Evolutionary conservation across 2,113 vertebrate species (phyloP).

Genomic region (Lophius piscatorius): DNA sequence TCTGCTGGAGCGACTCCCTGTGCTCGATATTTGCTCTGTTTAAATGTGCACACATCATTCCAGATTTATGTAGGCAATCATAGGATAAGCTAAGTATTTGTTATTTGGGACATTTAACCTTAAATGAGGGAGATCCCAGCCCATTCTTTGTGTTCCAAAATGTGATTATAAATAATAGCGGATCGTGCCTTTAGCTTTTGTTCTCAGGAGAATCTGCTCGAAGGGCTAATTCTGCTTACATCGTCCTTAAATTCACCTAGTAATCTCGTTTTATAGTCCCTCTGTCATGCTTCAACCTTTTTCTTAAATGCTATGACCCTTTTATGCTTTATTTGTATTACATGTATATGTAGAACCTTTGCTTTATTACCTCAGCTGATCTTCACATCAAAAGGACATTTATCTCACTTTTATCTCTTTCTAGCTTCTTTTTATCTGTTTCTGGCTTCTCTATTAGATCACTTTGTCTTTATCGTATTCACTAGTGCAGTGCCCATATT

Average conservation of each 20-base stretch:
- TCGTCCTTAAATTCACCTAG: constrained; percentile 11
- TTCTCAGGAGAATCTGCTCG: constrained; percentile 18
- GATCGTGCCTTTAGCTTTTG: constrained; percentile 19
- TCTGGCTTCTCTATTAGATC: neutral
- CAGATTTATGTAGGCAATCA: constrained; percentile 9
- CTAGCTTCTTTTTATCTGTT: neutral
- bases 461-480: neutral
- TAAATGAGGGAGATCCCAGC: constrained; percentile 23
- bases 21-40: constrained; percentile 31
- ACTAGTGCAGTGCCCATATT: too few species aligned
- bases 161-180: constrained; percentile 30
- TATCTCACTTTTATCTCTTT: too few species aligned
- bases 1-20: constrained; percentile 55
- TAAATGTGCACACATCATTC: constrained; percentile 43
- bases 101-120: constrained; percentile 50
- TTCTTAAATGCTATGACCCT: constrained; percentile 2
- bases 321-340: constrained; percentile 14
- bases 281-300: constrained; percentile 15
- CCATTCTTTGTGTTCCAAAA: constrained; percentile 17
- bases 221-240: constrained; percentile 15
- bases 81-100: constrained; percentile 18
- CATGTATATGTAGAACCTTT: neutral
- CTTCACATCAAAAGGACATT: too few species aligned
- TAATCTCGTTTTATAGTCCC: constrained; percentile 24
- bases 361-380: too few species aligned